Evolutionary conservation across 1,140 invertebrate species (phyloP).

Genomic region (Nephotettix cincticeps): DNA sequence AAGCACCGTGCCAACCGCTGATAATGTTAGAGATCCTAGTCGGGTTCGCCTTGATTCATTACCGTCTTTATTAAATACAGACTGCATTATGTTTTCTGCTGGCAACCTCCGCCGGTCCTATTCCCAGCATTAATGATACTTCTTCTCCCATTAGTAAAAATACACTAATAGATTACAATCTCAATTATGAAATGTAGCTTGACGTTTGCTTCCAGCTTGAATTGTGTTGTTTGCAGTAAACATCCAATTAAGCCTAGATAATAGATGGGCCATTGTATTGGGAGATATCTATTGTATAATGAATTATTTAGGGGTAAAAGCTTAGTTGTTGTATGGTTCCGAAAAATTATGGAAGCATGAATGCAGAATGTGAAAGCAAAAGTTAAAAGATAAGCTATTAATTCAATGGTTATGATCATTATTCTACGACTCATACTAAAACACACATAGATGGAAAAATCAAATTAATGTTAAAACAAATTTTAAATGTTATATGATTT

Average conservation of each 20-base stretch:
- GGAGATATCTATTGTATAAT: too few relatives aligned
- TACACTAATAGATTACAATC: neutral
- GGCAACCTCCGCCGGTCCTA: neutral
- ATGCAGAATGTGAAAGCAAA: too few relatives aligned
- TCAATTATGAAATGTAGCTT: slow-evolving; percentile 20
- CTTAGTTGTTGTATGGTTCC: too few relatives aligned
- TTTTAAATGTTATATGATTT: too few relatives aligned
- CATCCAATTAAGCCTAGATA: neutral
- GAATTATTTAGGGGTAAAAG: too few relatives aligned
- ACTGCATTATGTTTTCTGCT: slow-evolving; percentile 14
- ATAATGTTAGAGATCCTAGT: neutral
- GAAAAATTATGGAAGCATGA: too few relatives aligned
- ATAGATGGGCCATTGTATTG: too few relatives aligned
- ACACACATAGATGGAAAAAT: too few relatives aligned
- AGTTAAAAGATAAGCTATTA: too few relatives aligned
- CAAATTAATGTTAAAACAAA: too few relatives aligned
- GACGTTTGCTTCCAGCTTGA: neutral
- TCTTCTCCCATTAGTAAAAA: neutral
- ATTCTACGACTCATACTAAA: too few relatives aligned
- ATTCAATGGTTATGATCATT: too few relatives aligned
- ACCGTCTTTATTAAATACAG: slow-evolving; percentile 1
- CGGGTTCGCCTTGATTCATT: slow-evolving; percentile 10
- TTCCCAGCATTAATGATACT: slow-evolving; percentile 1
- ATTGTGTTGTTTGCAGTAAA: neutral
- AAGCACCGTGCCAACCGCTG: neutral